Evolutionary conservation across 2,888 invertebrate genomes (phyloP), one percentile per base, ranked within the genome.

Genomic region (Mayetiola destructor): DNA sequence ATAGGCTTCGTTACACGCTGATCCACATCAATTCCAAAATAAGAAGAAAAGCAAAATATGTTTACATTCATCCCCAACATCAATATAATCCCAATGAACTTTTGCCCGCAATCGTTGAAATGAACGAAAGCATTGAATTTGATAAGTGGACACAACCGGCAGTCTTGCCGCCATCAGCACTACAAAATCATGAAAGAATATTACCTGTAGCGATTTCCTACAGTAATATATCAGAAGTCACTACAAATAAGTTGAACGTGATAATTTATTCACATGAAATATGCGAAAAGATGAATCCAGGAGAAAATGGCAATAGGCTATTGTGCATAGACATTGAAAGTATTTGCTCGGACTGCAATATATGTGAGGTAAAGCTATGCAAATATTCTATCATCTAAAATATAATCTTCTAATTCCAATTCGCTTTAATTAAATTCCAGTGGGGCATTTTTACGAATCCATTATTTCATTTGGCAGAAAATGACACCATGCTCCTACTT

Each of bases 121-220:
- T 42, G 42, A 42, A 42, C 42, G 42, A 42, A 42, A 42, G 42
- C 42, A 42, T 42, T 42, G 42, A 42, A 42, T 42, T 42, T 42
- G 42, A 42, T 42, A 42, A 42, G 42, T 42, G 42, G 42, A 42
- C 23, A 42, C 42, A 42, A 42, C 42, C 42, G 42, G 42, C 42
- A 42, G 23, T 42, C 42, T 42, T 42, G 42, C 42, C 42, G 42
- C 42, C 42, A 42, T 23, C 42, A 42, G 42, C 42, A 42, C 21
- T 42, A 42, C 42, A 42, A 42, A 42, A 23, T 42, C 42, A 42
- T 42, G 21, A 42, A 42, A 42, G 42, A 42, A 42, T 42, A 42
- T 42, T 42, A 42, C 42, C 42, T 42, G 42, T 42, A 23, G 42
- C 42, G 42, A 42, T 42, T 42, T 42, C 42, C 21, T 42, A 42